Evolutionary conservation across 2,888 invertebrate genomes (phyloP).

Genomic region (Deladenus siricidicola): DNA sequence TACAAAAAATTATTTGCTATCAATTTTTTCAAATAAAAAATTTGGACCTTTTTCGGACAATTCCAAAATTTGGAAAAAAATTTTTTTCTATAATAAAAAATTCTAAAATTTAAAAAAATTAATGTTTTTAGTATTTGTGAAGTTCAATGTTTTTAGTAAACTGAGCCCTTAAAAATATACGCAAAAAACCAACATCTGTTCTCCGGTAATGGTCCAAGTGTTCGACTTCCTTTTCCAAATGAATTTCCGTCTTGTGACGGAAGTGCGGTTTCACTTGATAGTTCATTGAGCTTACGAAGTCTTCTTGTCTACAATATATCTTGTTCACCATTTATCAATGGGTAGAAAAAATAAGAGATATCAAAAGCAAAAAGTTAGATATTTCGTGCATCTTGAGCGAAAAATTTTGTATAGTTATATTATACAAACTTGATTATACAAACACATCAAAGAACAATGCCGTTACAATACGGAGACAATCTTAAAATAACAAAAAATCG

Average conservation of each 20-base stretch:
- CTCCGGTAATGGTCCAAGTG: slow-evolving; percentile 14
- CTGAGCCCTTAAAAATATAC: too few relatives aligned
- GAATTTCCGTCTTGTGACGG: slow-evolving; percentile 17
- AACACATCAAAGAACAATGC: too few relatives aligned
- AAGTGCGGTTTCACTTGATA: slow-evolving; percentile 23
- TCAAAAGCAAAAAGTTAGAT: slow-evolving; percentile 7
- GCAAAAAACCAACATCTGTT: slow-evolving; percentile 5
- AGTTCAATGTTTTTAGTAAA: too few relatives aligned
- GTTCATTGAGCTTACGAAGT: slow-evolving; percentile 11
- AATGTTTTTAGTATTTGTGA: too few relatives aligned
- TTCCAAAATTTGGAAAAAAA: too few relatives aligned
- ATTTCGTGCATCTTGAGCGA: too few relatives aligned
- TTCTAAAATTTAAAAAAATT: too few relatives aligned
- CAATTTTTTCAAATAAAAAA: neutral
- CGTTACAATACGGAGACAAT: too few relatives aligned
- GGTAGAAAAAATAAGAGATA: slow-evolving; percentile 1
- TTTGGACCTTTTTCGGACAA: neutral
- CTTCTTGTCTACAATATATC: slow-evolving; percentile 8
- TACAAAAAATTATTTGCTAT: slow-evolving; percentile 10
- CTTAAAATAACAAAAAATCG: neutral
- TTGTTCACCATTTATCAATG: too few relatives aligned
- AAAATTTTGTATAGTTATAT: too few relatives aligned
- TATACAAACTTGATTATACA: too few relatives aligned
- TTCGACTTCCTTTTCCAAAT: slow-evolving; percentile 29
- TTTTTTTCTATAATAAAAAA: too few relatives aligned